Evolutionary conservation across 2,113 vertebrate species (phyloP).

Genomic region (Otocyon megalotis): DNA sequence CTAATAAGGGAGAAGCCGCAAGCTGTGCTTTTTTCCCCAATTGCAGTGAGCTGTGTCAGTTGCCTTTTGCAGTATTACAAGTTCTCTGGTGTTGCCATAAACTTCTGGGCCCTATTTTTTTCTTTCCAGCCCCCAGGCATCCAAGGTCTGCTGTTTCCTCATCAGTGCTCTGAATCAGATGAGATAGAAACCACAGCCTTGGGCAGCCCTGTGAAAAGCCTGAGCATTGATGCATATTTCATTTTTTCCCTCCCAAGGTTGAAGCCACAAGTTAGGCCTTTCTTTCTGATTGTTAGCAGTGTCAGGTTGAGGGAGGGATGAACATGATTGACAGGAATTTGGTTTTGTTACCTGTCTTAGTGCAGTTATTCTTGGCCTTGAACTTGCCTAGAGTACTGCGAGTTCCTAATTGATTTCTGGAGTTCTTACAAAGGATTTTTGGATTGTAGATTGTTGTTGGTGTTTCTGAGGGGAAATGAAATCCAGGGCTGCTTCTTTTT

Average conservation of each 20-base stretch:
- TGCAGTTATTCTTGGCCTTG: not conserved
- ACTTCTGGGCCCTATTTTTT: not conserved
- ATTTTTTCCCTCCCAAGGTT: not conserved
- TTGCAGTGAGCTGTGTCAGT: not conserved
- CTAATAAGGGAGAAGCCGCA: not conserved
- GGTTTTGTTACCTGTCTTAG: not conserved
- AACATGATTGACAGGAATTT: not conserved
- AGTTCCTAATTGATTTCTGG: not conserved
- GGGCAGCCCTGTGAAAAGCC: not conserved
- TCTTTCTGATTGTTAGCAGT: not conserved
- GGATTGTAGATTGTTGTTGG: not conserved
- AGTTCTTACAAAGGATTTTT: not conserved
- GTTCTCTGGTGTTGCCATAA: not conserved
- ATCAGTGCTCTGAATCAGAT: not conserved
- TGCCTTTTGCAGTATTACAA: not conserved
- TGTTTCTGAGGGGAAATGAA: not conserved
- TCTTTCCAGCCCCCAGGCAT: not conserved
- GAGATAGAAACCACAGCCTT: not conserved
- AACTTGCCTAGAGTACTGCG: not conserved
- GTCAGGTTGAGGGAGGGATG: not conserved
- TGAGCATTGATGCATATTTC: not conserved
- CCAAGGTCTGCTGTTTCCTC: not conserved
- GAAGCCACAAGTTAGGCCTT: not conserved
- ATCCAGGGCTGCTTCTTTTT: not conserved
- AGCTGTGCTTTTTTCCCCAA: not conserved